Evolutionary conservation across 2,113 vertebrate species (phyloP), one percentile per base, ranked within the genome.

Genomic region (Xiphophorus maculatus): DNA sequence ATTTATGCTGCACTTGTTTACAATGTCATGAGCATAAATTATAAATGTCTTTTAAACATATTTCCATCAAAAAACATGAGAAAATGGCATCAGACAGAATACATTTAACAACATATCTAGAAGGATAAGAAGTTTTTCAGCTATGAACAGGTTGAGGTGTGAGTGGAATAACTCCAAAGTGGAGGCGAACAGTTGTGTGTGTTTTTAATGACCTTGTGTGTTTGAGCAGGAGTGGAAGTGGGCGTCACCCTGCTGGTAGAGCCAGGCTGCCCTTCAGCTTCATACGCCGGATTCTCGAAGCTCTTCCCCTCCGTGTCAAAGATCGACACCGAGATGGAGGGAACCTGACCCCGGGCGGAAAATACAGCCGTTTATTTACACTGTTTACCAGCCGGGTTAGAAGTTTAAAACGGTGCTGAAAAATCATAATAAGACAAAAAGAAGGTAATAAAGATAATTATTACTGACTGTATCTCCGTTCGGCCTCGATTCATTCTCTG

Each of bases 261-360:
- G 7, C 42, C 29, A 5, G 66, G 67, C 6, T 51, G 7, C 27
- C 75, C 44, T 68, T 3, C 74, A 19, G 69, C 61, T 19, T 74
- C 75, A 35, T 93, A 94, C 0, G 70, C 67, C 3, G 92, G 93
- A 65, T 94, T 94, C 58, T 90, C 91, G 77, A 93, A 94, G 73
- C 44, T 90, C 70, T 78, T 91, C 1, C 37, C 81, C 0, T 76
- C 64, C 0, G 61, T 2, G 27, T 76, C 81, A 66, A 40, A 66
- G 64, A 78, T 85, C 60, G 84, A 72, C 60, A 92, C 79, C 5
- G 87, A 84, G 5, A 75, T 82, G 14, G 27, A 83, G 42, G 90
- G 76, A n/a, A 90, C 90, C 92, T 94, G 86, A 35, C 28, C 15
- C 19, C 33, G 66, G 60, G 40, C 30, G 71, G n/a, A 44, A 37